Base-by-base conservation (phyloP, 2,888 invertebrate species). In the Polyommatus icarus region DNA sequence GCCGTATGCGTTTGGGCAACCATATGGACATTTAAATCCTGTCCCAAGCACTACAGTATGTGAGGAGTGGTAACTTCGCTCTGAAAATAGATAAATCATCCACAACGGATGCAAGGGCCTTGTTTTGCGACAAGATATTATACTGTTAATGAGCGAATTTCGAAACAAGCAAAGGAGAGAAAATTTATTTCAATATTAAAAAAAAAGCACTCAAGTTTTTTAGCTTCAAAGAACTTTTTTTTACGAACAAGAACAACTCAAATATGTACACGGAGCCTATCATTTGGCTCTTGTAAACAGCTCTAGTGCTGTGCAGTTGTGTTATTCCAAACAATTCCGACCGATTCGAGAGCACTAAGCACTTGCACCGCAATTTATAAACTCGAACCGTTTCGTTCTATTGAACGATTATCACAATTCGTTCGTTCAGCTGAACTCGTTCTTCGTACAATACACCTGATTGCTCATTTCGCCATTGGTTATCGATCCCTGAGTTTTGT, bases 341-440 rank as follows among this genome's bases (percentile, higher is more conserved):
- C 75, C 67, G 50, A 77, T 76, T 78, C 67, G 59, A 80, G 76
- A 29, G 71, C 73, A 50, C 75, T 54, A 54, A 75, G 75, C 75
- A 75, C 54, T 77, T 77, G 73, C 76, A 76, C 71, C 78, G 78
- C 80, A 76, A 80, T 81, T 80, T 82, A 82, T 81, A 81, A 82
- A 81, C 78, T 78, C 77, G 79, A 71, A 78, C 18, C 79, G 79
- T 79, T 81, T 80, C 78, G 80, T 79, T 80, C 79, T 79, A 78
- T 80, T 80, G 77, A 79, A 80, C 80, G 78, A 82, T 83, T 82
- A 82, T 80, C 79, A 76, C 79, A 79, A 80, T 80, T 78, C 79
- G 79, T 80, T 76, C 80, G 78, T 79, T 80, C 78, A 79, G 32
- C 57, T 67, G 54, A 78, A 76, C 72, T 46, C 46, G 76, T 10